phyloP scores from a whole-genome alignment of 2,113 vertebrate genomes.

The Tympanuchus pallidicinctus region DNA sequence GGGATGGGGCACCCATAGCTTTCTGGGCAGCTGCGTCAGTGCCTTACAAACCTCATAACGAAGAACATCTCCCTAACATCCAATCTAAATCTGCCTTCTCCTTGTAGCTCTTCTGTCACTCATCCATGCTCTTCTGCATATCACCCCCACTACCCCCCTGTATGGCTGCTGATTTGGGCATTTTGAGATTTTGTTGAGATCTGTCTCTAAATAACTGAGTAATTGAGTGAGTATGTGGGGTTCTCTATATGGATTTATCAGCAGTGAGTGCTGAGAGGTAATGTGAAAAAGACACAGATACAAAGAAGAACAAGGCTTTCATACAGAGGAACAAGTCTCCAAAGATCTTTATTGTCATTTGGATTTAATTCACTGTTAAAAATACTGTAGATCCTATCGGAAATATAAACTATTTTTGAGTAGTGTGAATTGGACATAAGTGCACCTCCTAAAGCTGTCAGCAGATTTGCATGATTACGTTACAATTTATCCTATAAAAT shows the following conservation, averaged over 20 bases:
- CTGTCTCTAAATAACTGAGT: neutral
- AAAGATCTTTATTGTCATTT: conserved; percentile 21
- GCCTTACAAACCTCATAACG: neutral
- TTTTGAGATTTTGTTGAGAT: neutral
- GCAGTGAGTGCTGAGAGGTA: neutral
- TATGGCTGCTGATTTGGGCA: neutral
- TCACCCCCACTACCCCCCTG: neutral
- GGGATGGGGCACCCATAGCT: neutral
- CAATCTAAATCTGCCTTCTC: neutral
- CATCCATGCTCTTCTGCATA: accelerated
- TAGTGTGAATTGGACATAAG: neutral
- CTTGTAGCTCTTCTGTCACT: neutral
- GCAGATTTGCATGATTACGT: neutral
- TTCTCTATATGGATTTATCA: neutral
- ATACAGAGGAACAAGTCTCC: neutral
- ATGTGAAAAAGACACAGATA: neutral
- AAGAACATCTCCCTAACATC: neutral
- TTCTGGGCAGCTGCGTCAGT: neutral
- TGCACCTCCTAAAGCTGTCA: neutral
- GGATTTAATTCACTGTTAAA: neutral
- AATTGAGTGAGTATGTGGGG: neutral
- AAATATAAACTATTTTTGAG: neutral
- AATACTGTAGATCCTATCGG: neutral
- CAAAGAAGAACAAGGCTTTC: neutral
- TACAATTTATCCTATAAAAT: neutral